These are phyloP conservation scores for Heliopora coerulea DNA, from an alignment of 92 coral and sea anemone species.

Conservation along the genomic window DNA sequence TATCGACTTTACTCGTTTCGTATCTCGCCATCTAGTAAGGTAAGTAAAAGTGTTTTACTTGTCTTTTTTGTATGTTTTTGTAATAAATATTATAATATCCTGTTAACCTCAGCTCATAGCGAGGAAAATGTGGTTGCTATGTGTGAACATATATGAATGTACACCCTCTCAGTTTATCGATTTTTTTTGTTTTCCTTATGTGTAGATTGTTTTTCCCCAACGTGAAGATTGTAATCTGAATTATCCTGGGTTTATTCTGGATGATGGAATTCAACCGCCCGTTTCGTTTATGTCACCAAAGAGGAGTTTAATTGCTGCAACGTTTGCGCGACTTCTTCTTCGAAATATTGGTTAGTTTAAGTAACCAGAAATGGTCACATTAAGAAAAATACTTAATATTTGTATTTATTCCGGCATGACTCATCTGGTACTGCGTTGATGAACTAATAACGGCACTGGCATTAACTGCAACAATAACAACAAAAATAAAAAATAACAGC, in stretches of 20 bases:
- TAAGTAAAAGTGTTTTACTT: conserved; percentile 7
- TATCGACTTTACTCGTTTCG: conserved; percentile 76
- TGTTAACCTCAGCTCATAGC: no score
- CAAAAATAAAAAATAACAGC: no score
- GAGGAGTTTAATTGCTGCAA: conserved; percentile 76
- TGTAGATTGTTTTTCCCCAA: background rate
- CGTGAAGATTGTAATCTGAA: conserved; percentile 35
- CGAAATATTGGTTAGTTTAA: conserved; percentile 69
- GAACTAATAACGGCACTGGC: no score
- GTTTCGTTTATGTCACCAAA: conserved; percentile 72
- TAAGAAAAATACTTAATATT: background rate
- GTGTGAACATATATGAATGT: no score
- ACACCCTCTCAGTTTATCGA: no score
- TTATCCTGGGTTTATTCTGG: conserved; percentile 70
- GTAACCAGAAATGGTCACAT: background rate
- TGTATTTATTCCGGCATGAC: no score
- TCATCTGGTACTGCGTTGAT: no score
- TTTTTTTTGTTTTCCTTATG: background rate
- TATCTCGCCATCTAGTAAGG: conserved; percentile 92
- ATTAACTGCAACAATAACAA: no score
- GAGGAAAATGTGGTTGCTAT: no score
- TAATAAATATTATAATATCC: no score
- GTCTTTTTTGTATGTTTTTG: background rate
- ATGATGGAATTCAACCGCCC: conserved; percentile 84
- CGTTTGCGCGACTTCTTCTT: conserved; percentile 81